Conservation (phyloP, 2,888 invertebrate genomes). For the Megalurothrips usitatus region DNA sequence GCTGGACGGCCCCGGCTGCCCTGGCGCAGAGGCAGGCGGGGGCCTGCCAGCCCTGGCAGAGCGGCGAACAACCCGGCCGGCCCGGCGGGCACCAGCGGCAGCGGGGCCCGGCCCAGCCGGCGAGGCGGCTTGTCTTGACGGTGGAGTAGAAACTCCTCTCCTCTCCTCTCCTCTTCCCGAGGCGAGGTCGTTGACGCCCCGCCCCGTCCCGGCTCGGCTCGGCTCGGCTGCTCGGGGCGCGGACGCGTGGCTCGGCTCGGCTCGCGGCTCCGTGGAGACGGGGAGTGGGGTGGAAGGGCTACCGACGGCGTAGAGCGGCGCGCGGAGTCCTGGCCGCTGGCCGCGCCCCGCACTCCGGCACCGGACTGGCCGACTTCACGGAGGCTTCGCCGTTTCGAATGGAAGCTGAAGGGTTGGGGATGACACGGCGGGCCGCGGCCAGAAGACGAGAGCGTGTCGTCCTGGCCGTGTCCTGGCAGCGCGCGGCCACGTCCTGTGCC, state of each 20-base stretch:
- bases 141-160: constrained; percentile 10
- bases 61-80: not conserved
- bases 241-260: not conserved
- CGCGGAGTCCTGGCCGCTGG: not conserved
- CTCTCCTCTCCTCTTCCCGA: not conserved
- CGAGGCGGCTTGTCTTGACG: not conserved
- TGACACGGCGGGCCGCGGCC: no score
- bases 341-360: no score
- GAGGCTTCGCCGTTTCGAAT: no score
- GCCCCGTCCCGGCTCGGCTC: not conserved
- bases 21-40: not conserved
- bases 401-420: no score
- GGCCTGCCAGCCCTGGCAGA: not conserved
- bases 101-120: not conserved
- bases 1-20: no score
- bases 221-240: not conserved
- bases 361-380: no score
- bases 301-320: not conserved
- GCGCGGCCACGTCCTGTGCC: not conserved
- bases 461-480: not conserved
- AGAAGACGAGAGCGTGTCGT: no score
- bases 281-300: not conserved
- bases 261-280: not conserved
- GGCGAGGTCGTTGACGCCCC: constrained; percentile 21
- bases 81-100: not conserved